phyloP scores from a whole-genome alignment of 2,113 vertebrate species.

The Aythya baeri region DNA sequence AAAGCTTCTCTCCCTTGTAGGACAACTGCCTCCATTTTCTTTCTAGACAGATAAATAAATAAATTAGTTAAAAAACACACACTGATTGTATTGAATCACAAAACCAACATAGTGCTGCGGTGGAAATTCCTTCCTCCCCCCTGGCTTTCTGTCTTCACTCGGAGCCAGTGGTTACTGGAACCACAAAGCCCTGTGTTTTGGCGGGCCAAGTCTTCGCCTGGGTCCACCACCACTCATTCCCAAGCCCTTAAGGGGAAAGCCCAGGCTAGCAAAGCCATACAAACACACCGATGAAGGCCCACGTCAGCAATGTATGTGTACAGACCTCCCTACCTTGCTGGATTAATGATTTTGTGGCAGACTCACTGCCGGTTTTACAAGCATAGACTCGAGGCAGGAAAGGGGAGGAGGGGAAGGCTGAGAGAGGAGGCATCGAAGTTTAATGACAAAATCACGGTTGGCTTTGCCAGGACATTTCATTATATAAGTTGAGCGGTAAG shows the following conservation, averaged over 20 bases:
- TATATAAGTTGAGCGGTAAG: background rate
- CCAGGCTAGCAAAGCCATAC: background rate
- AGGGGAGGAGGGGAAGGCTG: background rate
- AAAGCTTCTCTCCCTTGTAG: rapidly evolving
- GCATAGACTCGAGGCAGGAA: background rate
- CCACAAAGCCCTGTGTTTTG: background rate
- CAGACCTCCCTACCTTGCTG: background rate
- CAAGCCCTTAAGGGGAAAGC: background rate
- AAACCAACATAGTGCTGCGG: conserved; percentile 1
- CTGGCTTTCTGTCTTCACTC: background rate
- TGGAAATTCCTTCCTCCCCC: conserved; percentile 53
- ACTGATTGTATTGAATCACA: conserved; percentile 19
- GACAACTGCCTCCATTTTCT: background rate
- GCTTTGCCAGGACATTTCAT: background rate
- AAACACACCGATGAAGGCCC: background rate
- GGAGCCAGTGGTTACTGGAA: conserved; percentile 51
- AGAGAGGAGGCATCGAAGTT: background rate
- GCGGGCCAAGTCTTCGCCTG: background rate
- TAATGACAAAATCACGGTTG: background rate
- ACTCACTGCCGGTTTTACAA: background rate
- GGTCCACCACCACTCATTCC: background rate
- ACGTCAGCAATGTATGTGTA: rapidly evolving
- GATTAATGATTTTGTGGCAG: background rate
- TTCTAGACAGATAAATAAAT: background rate
- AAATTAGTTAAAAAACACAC: background rate